These are phyloP conservation scores for Drosophila mayri DNA, from an alignment of 1,140 invertebrate genomes.

Conservation along the genomic window DNA sequence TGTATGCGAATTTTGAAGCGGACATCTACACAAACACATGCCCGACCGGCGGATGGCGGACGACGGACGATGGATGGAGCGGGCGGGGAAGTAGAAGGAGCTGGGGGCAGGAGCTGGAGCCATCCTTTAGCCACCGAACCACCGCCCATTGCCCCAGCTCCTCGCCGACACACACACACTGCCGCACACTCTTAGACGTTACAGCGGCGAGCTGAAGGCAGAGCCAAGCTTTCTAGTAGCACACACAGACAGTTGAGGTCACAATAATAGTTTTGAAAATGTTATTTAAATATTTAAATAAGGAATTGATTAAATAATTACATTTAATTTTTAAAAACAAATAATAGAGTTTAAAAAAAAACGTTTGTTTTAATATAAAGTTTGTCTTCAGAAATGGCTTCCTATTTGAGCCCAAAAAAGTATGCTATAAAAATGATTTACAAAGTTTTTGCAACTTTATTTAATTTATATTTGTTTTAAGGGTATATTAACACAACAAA, in stretches of 20 bases:
- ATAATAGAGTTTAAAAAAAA: background rate
- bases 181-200: constrained; percentile 69
- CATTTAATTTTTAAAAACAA: background rate
- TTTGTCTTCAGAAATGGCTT: background rate
- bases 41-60: constrained; percentile 41
- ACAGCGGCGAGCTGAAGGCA: constrained; percentile 67
- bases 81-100: constrained; percentile 6
- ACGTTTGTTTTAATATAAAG: background rate
- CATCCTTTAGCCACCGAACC: constrained; percentile 62
- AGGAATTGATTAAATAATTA: background rate
- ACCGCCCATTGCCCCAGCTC: constrained; percentile 25
- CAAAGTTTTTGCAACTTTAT: background rate
- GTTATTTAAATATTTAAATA: background rate
- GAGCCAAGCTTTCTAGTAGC: constrained; percentile 73
- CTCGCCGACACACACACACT: constrained; percentile 31
- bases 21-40: constrained; percentile 80
- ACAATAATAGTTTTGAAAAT: constrained; percentile 1
- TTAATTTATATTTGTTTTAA: too few relatives aligned
- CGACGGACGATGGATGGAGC: background rate
- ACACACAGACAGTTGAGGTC: constrained; percentile 28
- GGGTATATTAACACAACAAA: too few relatives aligned
- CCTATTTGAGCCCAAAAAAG: background rate
- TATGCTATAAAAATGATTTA: background rate
- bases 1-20: constrained; percentile 85
- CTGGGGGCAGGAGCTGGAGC: constrained; percentile 34